Base-by-base conservation (phyloP, 1,140 invertebrate genomes). In the Protaetia brevitarsis region DNA sequence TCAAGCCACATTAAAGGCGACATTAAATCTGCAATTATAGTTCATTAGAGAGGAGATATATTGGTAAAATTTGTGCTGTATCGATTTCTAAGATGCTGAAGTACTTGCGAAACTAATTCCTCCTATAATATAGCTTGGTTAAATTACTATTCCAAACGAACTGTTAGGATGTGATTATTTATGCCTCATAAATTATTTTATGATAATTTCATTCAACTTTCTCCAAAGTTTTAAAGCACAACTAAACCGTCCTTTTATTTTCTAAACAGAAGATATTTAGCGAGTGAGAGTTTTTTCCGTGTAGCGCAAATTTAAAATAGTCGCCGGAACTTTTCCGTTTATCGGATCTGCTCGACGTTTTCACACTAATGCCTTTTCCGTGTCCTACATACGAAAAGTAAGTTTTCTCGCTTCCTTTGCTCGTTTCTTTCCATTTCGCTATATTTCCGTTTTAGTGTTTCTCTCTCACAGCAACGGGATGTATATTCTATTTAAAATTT, bases 371-470 rank as follows among this genome's bases (percentile, higher is more conserved):
- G 41, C 41, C 41, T 51, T 51, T 51, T 51, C 41, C 41, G 41
- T 51, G 41, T 51, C 41, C 41, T 51, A 51, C 16, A 51, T 51
- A 51, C 41, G 41, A 51, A 51, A 51, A 51, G 41, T 51, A 51
- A 51, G 26, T 51, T 51, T 51, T 51, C 19, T 1, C 41, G 41
- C 41, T 51, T 51, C 41, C 21, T 51, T 51, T 51, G 19, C 41
- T 51, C 41, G 6, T 51, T 23, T 23, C 41, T 51, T 51, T 51
- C 41, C 2, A 23, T 23, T 51, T 23, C 1, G 7, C 19, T 23
- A 23, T 1, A 23, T 11, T 51, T 23, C 11, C 26, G 16, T 23
- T 21, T 51, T 23, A 51, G 10, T 51, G 19, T 51, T 51, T 51
- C 10, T 1, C 5, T 7, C 11, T 16, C 13, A 19, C 19, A 23